Evolutionary conservation across 2,888 invertebrate genomes (phyloP).

Genomic region (Teleogryllus oceanicus): DNA sequence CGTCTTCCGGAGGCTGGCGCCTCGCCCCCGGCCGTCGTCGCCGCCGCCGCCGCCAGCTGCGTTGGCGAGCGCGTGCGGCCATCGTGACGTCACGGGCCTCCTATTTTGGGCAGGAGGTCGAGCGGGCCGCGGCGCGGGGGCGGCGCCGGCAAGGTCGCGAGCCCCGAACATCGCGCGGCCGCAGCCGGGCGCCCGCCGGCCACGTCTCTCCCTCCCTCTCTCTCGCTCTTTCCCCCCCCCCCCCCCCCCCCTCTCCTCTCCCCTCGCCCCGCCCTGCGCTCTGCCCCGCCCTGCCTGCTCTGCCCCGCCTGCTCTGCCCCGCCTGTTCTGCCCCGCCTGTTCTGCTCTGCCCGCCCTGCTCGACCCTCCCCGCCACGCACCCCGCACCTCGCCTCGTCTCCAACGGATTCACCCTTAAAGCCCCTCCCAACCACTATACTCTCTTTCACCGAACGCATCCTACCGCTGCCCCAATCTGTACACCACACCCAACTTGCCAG

Average conservation of each 20-base stretch:
- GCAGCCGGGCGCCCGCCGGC: not conserved
- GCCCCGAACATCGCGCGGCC: not conserved
- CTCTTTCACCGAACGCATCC: too few relatives aligned
- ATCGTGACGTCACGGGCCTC: not conserved
- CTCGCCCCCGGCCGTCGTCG: not conserved
- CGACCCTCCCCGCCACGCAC: too few relatives aligned
- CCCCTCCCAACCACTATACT: too few relatives aligned
- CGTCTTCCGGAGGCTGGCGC: too few relatives aligned
- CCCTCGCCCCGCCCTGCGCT: not conserved
- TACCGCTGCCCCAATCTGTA: too few relatives aligned
- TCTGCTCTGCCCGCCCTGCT: not conserved
- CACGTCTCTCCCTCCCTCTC: not conserved
- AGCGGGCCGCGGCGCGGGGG: conserved; percentile 5
- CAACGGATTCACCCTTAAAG: too few relatives aligned
- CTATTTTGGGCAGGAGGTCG: conserved; percentile 10
- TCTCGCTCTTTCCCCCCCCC: not conserved
- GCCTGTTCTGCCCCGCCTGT: not conserved
- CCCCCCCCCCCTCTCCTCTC: not conserved
- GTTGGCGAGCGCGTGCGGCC: not conserved
- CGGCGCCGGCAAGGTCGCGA: not conserved
- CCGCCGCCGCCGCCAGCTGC: not conserved
- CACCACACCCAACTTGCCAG: too few relatives aligned
- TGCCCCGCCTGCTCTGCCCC: not conserved
- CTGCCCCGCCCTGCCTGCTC: not conserved
- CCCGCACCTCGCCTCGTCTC: too few relatives aligned